Conservation (phyloP, 2,797 vertebrate genomes). For the Spinus pinus region DNA sequence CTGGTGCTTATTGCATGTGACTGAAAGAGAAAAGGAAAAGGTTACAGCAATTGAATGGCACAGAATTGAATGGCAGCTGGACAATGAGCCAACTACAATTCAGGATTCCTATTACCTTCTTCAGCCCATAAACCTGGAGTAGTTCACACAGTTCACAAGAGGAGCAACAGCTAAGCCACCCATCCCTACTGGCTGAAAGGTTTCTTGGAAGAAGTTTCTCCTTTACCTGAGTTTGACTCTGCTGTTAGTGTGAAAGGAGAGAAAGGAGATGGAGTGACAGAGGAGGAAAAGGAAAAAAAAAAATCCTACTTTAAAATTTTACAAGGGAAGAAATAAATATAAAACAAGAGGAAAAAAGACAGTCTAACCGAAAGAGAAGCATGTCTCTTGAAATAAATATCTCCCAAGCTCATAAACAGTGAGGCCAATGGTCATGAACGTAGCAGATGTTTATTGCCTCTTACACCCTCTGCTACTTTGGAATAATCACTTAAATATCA, state of each 20-base stretch:
- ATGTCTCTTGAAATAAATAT: slow-evolving; percentile 73
- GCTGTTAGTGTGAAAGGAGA: neutral
- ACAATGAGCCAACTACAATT: neutral
- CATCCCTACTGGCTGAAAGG: neutral
- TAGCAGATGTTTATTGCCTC: slow-evolving; percentile 76
- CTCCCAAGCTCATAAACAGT: slow-evolving; percentile 68
- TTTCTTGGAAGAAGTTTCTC: neutral
- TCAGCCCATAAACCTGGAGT: neutral
- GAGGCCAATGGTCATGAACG: slow-evolving; percentile 71
- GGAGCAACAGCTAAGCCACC: neutral
- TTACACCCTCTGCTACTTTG: slow-evolving; percentile 69
- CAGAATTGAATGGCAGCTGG: neutral
- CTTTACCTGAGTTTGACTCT: slow-evolving; percentile 24
- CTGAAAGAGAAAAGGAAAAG: neutral
- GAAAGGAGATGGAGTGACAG: neutral
- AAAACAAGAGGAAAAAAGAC: neutral
- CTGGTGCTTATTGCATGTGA: neutral
- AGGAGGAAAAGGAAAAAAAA: neutral
- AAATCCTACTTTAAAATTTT: slow-evolving; percentile 18
- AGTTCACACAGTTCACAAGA: neutral
- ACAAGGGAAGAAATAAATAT: neutral
- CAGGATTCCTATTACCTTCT: neutral
- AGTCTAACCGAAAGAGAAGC: slow-evolving; percentile 36
- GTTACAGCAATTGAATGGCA: neutral
- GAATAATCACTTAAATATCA: slow-evolving; percentile 77